Conservation (phyloP, 1,140 invertebrate genomes). For the Tachypleus tridentatus region DNA sequence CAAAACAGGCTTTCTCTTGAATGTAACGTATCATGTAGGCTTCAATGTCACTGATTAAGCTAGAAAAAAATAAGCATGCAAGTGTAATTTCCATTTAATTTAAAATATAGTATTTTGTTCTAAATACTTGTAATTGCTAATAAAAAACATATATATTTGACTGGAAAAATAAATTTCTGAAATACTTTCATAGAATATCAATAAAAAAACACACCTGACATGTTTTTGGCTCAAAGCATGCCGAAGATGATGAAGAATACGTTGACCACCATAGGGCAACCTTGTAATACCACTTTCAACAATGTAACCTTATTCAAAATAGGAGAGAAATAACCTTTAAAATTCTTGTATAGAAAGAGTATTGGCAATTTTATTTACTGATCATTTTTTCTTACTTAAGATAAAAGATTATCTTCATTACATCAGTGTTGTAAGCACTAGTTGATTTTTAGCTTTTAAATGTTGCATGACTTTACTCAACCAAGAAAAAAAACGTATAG, state of each 20-base stretch:
- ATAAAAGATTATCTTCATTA: too few species aligned
- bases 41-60: slow-evolving; percentile 25
- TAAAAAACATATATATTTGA: slow-evolving; percentile 13
- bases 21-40: slow-evolving; percentile 23
- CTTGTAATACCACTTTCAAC: slow-evolving; percentile 39
- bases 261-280: slow-evolving; percentile 42
- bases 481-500: too few species aligned
- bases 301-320: slow-evolving; percentile 35
- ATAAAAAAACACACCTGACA: slow-evolving; percentile 10
- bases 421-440: too few species aligned
- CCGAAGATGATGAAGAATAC: slow-evolving; percentile 40
- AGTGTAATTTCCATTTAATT: slow-evolving; percentile 1
- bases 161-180: neutral
- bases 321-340: neutral
- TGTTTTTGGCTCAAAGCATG: slow-evolving; percentile 31
- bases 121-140: slow-evolving; percentile 29
- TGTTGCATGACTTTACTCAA: too few species aligned
- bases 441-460: too few species aligned
- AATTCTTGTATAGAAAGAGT: too few species aligned
- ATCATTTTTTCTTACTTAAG: too few species aligned
- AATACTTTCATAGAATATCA: neutral
- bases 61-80: slow-evolving; percentile 27
- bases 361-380: too few species aligned
- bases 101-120: neutral
- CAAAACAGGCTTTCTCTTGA: slow-evolving; percentile 39